Conservation (phyloP, 1,140 invertebrate species). For the Drosophila aff. region DNA sequence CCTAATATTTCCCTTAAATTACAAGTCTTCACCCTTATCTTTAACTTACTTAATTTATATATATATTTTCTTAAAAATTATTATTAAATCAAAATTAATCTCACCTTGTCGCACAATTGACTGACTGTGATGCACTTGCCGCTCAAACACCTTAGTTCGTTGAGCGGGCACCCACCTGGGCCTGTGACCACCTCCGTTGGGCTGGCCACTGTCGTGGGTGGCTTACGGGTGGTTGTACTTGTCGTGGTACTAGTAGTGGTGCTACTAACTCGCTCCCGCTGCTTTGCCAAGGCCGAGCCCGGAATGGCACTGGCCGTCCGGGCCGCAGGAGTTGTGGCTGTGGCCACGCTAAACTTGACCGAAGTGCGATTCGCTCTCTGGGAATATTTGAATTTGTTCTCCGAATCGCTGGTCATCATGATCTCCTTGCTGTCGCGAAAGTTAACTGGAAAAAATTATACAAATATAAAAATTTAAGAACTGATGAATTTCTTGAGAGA, state of each 20-base stretch:
- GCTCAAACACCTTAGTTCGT: conserved; percentile 88
- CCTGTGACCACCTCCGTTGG: conserved; percentile 13
- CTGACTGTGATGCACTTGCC: conserved; percentile 88
- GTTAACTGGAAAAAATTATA: conserved; percentile 59
- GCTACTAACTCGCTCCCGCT: conserved; percentile 45
- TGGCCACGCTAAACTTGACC: conserved; percentile 50
- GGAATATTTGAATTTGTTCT: conserved; percentile 85
- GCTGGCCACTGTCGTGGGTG: conserved; percentile 12
- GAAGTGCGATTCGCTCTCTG: conserved; percentile 64
- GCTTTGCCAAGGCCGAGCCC: conserved; percentile 56
- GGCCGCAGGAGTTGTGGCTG: conserved; percentile 59
- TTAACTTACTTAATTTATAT: background rate
- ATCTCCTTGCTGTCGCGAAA: conserved; percentile 85
- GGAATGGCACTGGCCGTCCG: conserved; percentile 69
- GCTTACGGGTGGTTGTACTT: background rate
- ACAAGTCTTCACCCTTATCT: background rate
- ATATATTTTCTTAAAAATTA: background rate
- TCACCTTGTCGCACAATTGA: conserved; percentile 87
- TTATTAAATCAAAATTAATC: too few relatives aligned
- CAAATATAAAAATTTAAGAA: background rate
- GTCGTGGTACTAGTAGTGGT: conserved; percentile 22
- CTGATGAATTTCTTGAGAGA: background rate
- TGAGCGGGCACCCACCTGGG: conserved; percentile 85
- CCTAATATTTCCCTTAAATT: background rate
- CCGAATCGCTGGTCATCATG: conserved; percentile 86